Base-by-base conservation (phyloP, 2,797 vertebrate genomes). In the Ctenosaura bakeri region DNA sequence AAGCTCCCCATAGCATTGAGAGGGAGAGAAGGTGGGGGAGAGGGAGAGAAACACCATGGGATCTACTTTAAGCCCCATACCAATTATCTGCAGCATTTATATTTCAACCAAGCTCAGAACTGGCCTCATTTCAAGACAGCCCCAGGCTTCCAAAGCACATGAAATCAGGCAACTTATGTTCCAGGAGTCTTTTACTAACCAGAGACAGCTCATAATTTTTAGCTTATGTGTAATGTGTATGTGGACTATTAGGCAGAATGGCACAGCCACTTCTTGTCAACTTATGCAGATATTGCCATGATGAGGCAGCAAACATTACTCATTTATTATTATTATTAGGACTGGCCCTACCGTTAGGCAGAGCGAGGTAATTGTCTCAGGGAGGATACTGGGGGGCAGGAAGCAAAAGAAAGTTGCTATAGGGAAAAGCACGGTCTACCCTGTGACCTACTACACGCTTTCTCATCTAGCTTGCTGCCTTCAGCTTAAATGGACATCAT, bases 1-100 rank as follows among this genome's bases (percentile, higher is more conserved):
- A 90, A 89, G 82, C 90, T 35, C 42, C 66, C 54, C 77, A 92
- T 26, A 52, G 20, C 10, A 32, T 35, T 6, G 77, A 56, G 78
- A 92, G 80, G 22, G 1, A 6, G 84, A 64, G 22, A 50, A 54
- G 4, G n/a, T 3, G 18, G 54, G 18, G 6, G 42, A 29, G 46
- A 29, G 12, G 6, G 50, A 29, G 46, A 29, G 42, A n/a, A 22
- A 52, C 32, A 54, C 18, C 64, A 54, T 32, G 7, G 46, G 62
- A 38, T 71, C n/a, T 81, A 62, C 71, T 82, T 59, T 86, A 82
- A 87, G 16, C 85, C n/a, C 76, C 59, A 29, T 14, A 59, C 4
- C 59, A 83, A 83, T 62, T 59, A 46, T 89, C 54, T 62, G 54
- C 54, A 66, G 79, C 42, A 52, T 52, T 90, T 82, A 24, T 52